Evolutionary conservation across 2,888 invertebrate genomes (phyloP), one percentile per base, ranked within the genome.

Genomic region (Stegana nigrithorax): DNA sequence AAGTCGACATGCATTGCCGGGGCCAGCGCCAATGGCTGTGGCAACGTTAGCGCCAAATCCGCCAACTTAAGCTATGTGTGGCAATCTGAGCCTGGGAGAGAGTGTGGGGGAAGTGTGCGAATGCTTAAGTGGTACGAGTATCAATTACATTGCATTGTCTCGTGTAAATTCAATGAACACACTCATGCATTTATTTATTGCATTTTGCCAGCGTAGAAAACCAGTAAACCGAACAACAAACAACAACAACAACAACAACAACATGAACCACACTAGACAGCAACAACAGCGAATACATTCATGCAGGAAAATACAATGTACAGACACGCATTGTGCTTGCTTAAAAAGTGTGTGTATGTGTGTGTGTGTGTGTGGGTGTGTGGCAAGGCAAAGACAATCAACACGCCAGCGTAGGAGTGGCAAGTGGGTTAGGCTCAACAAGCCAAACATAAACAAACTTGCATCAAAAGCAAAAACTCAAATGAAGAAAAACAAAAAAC

Each of bases 181-280:
- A 70, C 70, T 76, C 77, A 74, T 76, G 70, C 76, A 78, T 78
- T 72, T 78, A 75, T 75, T 78, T 71, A 78, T 74, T 68, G 68
- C 68, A 72, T 67, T 73, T 68, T 64, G 36, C n/a, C n/a, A n/a
- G n/a, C n/a, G n/a, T n/a, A n/a, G n/a, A n/a, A n/a, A n/a, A n/a
- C 58, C 23, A 55, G 32, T 10, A 55, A 55, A 55, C 29, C 8
- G 8, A 42, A 14, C n/a, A 39, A 39, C 39, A 39, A 12, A 44
- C 23, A 47, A 47, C 47, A 12, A 47, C n/a, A n/a, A n/a, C n/a
- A n/a, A n/a, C n/a, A n/a, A n/a, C n/a, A n/a, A 42, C 42, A 42
- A 6, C 6, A 42, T 14, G 42, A 42, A 42, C 3, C 42, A 17
- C 14, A 42, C 6, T 12, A 1, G 10, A 39, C 2, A 14, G 4